A percentile compares a stretch with the other conserved stretches of the same genome.
phyloP scores from a whole-genome alignment of 2,888 invertebrate genomes.

The Coenonympha arcania region DNA sequence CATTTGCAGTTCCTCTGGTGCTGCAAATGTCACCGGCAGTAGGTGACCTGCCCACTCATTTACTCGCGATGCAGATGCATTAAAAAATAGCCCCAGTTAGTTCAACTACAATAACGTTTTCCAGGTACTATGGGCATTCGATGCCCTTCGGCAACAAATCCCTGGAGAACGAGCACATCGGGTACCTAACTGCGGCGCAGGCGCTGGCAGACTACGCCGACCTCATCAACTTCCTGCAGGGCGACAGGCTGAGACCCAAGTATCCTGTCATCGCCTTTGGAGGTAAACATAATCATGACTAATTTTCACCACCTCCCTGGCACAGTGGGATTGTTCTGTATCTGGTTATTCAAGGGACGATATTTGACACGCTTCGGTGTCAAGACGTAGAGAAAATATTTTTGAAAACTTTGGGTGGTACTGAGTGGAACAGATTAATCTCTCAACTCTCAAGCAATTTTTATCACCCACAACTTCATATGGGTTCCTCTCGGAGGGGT shows the following conservation, averaged over 20 bases:
- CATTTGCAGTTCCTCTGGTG: no score
- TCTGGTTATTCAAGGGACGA: no score
- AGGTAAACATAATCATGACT: slow-evolving; percentile 41
- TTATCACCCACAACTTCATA: no score
- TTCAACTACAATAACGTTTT: neutral
- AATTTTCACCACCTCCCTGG: neutral
- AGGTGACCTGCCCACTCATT: no score
- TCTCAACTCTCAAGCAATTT: neutral
- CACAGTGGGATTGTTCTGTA: no score
- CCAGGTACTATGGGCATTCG: slow-evolving; percentile 89
- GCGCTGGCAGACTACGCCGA: slow-evolving; percentile 94
- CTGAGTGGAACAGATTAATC: neutral
- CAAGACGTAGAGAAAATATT: no score
- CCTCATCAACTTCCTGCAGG: slow-evolving; percentile 80
- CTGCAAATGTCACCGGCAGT: no score
- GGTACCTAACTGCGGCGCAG: slow-evolving; percentile 91
- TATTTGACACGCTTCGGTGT: no score
- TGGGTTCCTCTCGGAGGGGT: no score
- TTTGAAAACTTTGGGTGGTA: no score
- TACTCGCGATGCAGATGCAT: no score
- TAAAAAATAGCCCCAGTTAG: no score
- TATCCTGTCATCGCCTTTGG: slow-evolving; percentile 89
- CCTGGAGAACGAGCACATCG: slow-evolving; percentile 77
- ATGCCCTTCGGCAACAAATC: slow-evolving; percentile 90
- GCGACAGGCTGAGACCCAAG: slow-evolving; percentile 45